phyloP scores from a whole-genome alignment of 2,113 vertebrate species.

The Atlantisia rogersi region DNA sequence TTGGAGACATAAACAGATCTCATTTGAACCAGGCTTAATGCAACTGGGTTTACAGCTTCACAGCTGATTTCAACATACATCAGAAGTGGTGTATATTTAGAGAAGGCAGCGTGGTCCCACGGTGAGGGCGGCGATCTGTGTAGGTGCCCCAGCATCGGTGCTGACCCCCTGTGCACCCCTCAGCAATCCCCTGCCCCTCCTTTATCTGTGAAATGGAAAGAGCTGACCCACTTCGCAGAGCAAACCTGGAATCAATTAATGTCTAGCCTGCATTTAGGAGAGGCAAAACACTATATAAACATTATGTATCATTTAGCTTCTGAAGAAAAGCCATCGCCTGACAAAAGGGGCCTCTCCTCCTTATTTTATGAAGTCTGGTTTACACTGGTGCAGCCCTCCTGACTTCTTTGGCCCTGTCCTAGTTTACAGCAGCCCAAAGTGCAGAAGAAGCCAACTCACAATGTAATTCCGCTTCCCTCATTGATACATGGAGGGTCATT shows the following conservation, averaged over 20 bases:
- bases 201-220: constrained; percentile 17
- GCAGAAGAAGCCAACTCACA: background rate
- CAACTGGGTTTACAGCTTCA: constrained; percentile 16
- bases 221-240: constrained; percentile 17
- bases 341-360: constrained; percentile 44
- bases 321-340: constrained; percentile 34
- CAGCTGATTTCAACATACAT: background rate
- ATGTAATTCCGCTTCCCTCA: background rate
- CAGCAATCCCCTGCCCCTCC: background rate
- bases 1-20: constrained; percentile 52
- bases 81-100: background rate
- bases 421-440: background rate
- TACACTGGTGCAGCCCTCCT: background rate
- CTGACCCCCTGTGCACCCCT: background rate
- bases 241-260: constrained; percentile 68
- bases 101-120: background rate
- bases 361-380: background rate
- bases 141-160: background rate
- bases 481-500: accelerated
- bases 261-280: constrained; percentile 57
- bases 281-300: constrained; percentile 60
- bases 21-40: constrained; percentile 27
- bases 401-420: background rate
- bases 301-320: constrained; percentile 65
- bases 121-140: background rate